Evolutionary conservation across 1,140 invertebrate genomes (phyloP), one percentile per base, ranked within the genome.

Genomic region (Babylonia areolata): DNA sequence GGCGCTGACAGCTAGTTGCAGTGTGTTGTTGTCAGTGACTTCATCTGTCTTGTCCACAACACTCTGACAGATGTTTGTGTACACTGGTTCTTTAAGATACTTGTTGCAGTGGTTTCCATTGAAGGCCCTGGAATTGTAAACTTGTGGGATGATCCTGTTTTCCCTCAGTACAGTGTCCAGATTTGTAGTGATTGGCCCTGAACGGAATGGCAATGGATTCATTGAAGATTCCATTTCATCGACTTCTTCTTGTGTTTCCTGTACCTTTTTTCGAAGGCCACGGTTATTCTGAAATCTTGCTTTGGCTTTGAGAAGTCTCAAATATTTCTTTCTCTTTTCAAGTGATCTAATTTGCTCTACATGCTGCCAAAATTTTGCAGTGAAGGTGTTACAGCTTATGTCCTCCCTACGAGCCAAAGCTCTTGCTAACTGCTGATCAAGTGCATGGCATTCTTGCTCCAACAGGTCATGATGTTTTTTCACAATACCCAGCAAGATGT

Each of bases 71-170:
- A 78, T n/a, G 31, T 42, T 28, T 54, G 58, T n/a, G 77, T 75
- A 85, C 3, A 80, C 77, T 0, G 28, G n/a, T 6, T n/a, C 12
- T 17, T 58, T 64, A 17, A 85, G 35, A 42, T 85, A 85, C 31
- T 85, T 85, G 37, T 80, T 73, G 40, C 84, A 85, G 35, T 85
- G 84, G 37, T 85, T 85, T 17, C 84, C 84, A 28, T 78, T 37
- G 54, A 85, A 85, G 12, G 73, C 23, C n/a, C 84, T 42, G 46
- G 69, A 40, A 64, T 85, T 73, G n/a, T 85, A 85, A 23, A 73
- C 84, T 46, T 85, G 84, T 6, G 46, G 37, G n/a, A 37, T 54
- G 12, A 85, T 85, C n/a, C 46, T 85, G 54, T 85, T 35, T 46
- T 20, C 37, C 15, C 35, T 28, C 17, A 80, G 84, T 23, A 80